phyloP scores from a whole-genome alignment of 2,113 vertebrate species.

The Apistogramma diplotaenia region DNA sequence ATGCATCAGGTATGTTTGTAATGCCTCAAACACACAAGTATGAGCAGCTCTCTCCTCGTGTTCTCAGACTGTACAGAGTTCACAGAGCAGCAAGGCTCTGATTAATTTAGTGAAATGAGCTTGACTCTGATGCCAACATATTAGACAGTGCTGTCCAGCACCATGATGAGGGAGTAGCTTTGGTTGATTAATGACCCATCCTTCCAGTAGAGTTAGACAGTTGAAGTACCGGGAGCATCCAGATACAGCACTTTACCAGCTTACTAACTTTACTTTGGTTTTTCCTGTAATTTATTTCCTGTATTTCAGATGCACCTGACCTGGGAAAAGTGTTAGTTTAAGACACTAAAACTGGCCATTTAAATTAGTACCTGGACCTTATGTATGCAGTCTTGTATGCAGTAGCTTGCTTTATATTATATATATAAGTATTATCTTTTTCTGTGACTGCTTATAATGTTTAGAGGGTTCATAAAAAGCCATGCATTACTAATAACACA shows the following conservation, averaged over 20 bases:
- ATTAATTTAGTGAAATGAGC: background rate
- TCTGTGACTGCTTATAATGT: background rate
- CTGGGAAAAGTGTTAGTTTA: background rate
- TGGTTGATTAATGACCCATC: background rate
- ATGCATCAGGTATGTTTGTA: background rate
- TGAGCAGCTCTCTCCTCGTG: too few species aligned
- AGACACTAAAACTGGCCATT: background rate
- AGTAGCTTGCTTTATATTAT: background rate
- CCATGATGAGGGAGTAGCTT: background rate
- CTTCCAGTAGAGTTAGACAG: background rate
- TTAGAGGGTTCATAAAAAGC: background rate
- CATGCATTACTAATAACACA: rapidly evolving
- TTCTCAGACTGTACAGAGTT: too few species aligned
- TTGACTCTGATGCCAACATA: background rate
- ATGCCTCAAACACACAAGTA: background rate
- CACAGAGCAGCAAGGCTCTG: background rate
- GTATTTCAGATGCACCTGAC: background rate
- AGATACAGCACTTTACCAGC: background rate
- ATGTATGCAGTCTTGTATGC: background rate
- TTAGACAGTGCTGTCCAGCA: background rate
- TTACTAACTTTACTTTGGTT: background rate
- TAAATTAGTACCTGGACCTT: rapidly evolving
- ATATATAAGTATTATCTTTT: background rate
- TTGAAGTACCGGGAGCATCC: background rate
- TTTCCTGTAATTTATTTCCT: background rate